Conservation (phyloP, 1,140 invertebrate genomes). For the Augochlora pura region DNA sequence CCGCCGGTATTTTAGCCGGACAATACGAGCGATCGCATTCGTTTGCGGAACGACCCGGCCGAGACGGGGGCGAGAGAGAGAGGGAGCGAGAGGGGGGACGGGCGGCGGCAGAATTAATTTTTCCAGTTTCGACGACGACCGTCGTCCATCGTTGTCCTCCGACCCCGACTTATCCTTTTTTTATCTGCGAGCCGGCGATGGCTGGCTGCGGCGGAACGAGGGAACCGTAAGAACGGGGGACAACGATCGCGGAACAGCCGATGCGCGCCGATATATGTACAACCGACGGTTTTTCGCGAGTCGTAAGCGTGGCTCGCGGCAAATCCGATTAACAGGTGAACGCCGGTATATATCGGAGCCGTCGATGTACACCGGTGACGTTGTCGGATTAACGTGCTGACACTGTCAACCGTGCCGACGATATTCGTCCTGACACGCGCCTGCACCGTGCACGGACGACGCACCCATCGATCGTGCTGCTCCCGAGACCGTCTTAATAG, state of each 20-base stretch:
- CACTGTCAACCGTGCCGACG: not conserved
- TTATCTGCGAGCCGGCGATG: not conserved
- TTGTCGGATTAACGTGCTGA: constrained; percentile 24
- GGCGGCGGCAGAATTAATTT: constrained; percentile 46
- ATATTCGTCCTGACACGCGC: not conserved
- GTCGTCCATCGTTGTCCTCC: constrained; percentile 22
- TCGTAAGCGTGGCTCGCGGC: not conserved
- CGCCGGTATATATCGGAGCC: constrained; percentile 7
- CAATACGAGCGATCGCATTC: constrained; percentile 36
- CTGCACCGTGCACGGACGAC: not conserved
- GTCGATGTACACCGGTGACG: constrained; percentile 17
- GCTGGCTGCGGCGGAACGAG: not conserved
- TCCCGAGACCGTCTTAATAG: not conserved
- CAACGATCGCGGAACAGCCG: not conserved
- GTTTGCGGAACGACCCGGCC: constrained; percentile 26
- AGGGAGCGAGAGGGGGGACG: not conserved
- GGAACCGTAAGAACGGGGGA: not conserved
- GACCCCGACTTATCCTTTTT: constrained; percentile 4
- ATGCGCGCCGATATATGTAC: not conserved
- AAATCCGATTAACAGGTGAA: constrained; percentile 57
- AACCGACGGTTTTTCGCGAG: constrained; percentile 12
- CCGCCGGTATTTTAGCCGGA: constrained; percentile 37
- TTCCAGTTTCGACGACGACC: constrained; percentile 16
- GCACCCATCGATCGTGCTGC: not conserved
- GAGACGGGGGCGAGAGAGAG: not conserved